Percentiles rank a stretch among this genome's conserved stretches.
phyloP scores from a whole-genome alignment of 2,888 invertebrate genomes.

The Lithophane leautieri region DNA sequence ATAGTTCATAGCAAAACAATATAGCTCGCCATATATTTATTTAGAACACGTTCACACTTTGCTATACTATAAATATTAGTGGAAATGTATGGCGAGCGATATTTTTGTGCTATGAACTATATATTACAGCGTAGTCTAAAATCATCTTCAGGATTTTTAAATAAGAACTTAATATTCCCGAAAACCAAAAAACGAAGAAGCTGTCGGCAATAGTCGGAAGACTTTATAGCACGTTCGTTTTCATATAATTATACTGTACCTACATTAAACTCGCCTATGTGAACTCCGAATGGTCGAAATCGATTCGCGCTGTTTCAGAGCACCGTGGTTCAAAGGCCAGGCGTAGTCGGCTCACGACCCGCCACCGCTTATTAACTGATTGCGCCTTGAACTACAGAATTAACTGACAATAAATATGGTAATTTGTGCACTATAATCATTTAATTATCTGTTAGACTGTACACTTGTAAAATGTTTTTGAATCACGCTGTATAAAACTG shows the following conservation, averaged over 20 bases:
- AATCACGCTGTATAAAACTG: background rate
- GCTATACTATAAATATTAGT: too few species aligned
- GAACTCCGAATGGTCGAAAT: conserved; percentile 59
- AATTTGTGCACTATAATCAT: conserved; percentile 36
- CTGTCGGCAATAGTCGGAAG: background rate
- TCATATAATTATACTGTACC: background rate
- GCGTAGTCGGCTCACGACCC: conserved; percentile 23
- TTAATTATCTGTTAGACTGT: conserved; percentile 18
- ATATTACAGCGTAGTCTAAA: too few species aligned
- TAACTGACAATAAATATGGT: conserved; percentile 29
- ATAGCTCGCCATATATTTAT: too few species aligned
- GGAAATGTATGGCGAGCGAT: too few species aligned
- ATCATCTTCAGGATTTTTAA: background rate
- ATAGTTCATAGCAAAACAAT: too few species aligned
- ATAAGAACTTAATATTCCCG: background rate
- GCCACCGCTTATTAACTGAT: conserved; percentile 16
- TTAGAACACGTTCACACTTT: too few species aligned
- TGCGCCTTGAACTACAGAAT: conserved; percentile 46
- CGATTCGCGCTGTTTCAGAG: conserved; percentile 34
- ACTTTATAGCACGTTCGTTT: background rate
- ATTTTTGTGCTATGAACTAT: too few species aligned
- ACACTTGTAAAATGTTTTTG: background rate
- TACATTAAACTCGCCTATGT: background rate
- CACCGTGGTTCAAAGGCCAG: conserved; percentile 35
- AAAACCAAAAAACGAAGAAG: background rate